Base-by-base conservation (phyloP, 2,888 invertebrate genomes). In the Drosophila lacicola region DNA sequence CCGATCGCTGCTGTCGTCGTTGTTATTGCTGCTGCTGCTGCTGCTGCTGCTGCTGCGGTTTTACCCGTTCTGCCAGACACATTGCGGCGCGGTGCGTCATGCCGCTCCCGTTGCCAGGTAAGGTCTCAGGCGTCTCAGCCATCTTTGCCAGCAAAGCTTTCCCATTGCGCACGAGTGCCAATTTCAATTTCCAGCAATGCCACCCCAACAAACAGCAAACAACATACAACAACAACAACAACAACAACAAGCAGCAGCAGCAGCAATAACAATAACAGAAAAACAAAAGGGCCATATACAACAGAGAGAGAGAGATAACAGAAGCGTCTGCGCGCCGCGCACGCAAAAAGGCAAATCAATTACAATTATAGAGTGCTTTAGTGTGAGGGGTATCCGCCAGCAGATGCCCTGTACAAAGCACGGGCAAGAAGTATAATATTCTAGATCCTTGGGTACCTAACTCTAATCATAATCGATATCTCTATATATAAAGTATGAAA, bases 341-440 rank as follows among this genome's bases (percentile, higher is more conserved):
- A 58, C 49, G 56, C 74, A 71, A 71, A 77, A 78, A 80, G 51
- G 72, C 87, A 88, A 88, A 88, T 86, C 88, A 82, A 88, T 88
- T 88, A 80, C 88, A 86, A 83, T 85, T 71, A 76, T 66, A 55
- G 14, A 45, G 41, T 13, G n/a, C 14, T 36, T n/a, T 14, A n/a
- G 10, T 10, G 10, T 10, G 4, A 9, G 29, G 2, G 29, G 8
- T 29, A 34, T 4, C 17, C 49, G 3, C 37, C 37, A 25, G 11
- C 21, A 2, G 37, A 25, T 37, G 37, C 50, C 50, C 50, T 51
- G 14, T 25, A 29, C 8, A 8, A 29, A 29, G 29, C 29, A 2
- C 5, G 25, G 0, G 5, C 5, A 25, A 25, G 25, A 25, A 25
- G 0, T 25, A 1, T 6, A 21, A 21, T 21, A 21, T 21, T 21